Base-by-base conservation (phyloP, 2,888 invertebrate genomes). In the Exocentrus adspersus region DNA sequence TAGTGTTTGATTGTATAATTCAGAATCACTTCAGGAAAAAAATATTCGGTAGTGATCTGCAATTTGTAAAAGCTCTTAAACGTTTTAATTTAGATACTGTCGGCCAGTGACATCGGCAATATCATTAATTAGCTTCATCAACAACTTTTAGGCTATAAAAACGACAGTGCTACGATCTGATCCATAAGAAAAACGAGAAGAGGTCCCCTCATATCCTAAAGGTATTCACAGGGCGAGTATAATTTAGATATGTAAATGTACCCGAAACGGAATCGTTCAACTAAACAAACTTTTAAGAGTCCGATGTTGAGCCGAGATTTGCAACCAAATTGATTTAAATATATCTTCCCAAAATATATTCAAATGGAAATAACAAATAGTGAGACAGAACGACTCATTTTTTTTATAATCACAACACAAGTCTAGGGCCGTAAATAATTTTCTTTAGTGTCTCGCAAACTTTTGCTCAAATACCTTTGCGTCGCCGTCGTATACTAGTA, bases 281-380 rank as follows among this genome's bases (percentile, higher is more conserved):
- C 41, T 42, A 21, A 53, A 53, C 20, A 53, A 21, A 37, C 42
- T 42, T n/a, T n/a, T 42, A 53, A 42, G 42, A 53, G 53, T 16
- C 24, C 52, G 37, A 52, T 41, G 41, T 37, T 28, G 14, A 24
- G 21, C 17, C 54, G 43, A 42, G 54, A 54, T 54, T 54, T 43
- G 54, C 54, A 54, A 30, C 43, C 43, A 54, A 54, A 54, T 43
- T 43, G 54, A 43, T 54, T 54, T 54, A 43, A 54, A 54, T 54
- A 53, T 24, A 42, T 43, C 43, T 43, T 12, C 12, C 10, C 20
- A 43, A 28, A 14, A 43, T 43, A 54, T 24, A 43, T n/a, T n/a
- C n/a, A 54, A 54, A 54, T 28, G 43, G 16, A n/a, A 54, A 42
- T 43, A 54, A 43, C 54, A 54, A 54, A 54, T 54, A 37, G 37